A percentile compares a stretch with the other conserved stretches of the same genome.
Conservation (phyloP, 2,888 invertebrate genomes). For the Thereva unica region DNA sequence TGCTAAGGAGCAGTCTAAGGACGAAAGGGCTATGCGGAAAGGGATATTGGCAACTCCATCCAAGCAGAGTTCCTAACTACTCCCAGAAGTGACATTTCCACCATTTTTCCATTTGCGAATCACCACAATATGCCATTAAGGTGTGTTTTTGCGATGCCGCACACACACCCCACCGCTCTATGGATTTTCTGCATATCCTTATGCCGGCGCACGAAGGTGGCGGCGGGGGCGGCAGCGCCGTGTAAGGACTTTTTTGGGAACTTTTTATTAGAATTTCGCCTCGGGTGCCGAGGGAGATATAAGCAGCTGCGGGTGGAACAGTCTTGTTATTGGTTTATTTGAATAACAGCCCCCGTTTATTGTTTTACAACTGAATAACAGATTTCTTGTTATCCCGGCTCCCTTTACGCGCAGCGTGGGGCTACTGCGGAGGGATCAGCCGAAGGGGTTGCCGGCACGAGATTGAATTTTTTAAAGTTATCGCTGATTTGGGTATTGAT, state of each 20-base stretch:
- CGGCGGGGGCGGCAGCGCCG: constrained; percentile 8
- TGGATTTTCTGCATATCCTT: constrained; percentile 42
- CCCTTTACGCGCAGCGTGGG: constrained; percentile 38
- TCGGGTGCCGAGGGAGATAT: background rate
- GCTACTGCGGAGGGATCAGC: constrained; percentile 18
- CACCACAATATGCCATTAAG: constrained; percentile 59
- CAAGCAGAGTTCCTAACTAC: constrained; percentile 48
- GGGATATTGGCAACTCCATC: constrained; percentile 42
- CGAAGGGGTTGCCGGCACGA: constrained; percentile 18
- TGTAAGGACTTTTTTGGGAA: constrained; percentile 19
- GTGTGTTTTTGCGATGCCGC: constrained; percentile 43
- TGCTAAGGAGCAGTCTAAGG: constrained; percentile 20
- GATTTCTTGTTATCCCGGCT: constrained; percentile 43
- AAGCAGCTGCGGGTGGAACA: constrained; percentile 32
- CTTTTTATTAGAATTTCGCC: constrained; percentile 38
- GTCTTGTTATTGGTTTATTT: constrained; percentile 52
- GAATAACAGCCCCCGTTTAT: constrained; percentile 57
- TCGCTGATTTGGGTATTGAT: constrained; percentile 40
- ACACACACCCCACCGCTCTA: constrained; percentile 21
- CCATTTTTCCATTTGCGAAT: constrained; percentile 53
- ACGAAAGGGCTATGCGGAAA: constrained; percentile 22
- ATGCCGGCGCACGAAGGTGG: constrained; percentile 9
- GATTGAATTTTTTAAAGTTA: constrained; percentile 41
- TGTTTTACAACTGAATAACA: constrained; percentile 52
- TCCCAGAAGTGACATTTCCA: constrained; percentile 57